phyloP scores from a whole-genome alignment of 2,888 invertebrate genomes.

The Leucophora obtusa region DNA sequence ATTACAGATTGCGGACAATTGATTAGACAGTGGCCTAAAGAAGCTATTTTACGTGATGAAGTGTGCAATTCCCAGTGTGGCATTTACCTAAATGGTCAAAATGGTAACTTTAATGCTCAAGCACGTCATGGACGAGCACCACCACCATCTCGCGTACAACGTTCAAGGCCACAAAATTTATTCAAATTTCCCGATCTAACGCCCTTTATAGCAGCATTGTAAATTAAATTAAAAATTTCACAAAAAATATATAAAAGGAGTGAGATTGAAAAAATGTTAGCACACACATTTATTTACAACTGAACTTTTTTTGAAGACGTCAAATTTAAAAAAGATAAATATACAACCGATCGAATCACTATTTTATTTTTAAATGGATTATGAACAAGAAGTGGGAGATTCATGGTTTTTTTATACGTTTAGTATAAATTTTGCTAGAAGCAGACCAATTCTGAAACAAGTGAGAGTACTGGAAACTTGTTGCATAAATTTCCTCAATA shows the following conservation, averaged over 20 bases:
- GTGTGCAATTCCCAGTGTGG: conserved; percentile 95
- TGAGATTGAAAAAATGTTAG: too few species aligned
- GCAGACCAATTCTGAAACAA: too few species aligned
- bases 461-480: too few species aligned
- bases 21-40: conserved; percentile 89
- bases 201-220: conserved; percentile 79
- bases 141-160: conserved; percentile 74
- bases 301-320: too few species aligned
- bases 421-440: too few species aligned
- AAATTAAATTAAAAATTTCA: conserved; percentile 46
- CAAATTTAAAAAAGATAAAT: too few species aligned
- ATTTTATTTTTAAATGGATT: too few species aligned
- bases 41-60: conserved; percentile 89
- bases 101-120: conserved; percentile 73
- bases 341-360: too few species aligned
- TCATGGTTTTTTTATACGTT: too few species aligned
- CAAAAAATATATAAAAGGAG: background rate
- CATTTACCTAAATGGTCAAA: conserved; percentile 81
- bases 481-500: too few species aligned
- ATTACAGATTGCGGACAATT: conserved; percentile 92
- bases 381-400: too few species aligned
- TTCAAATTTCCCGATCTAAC: conserved; percentile 89
- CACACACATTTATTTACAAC: too few species aligned
- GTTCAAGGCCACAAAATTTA: conserved; percentile 79
- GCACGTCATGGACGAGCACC: conserved; percentile 72